Evolutionary conservation across 2,888 invertebrate species (phyloP), one percentile per base, ranked within the genome.

Genomic region (Sinodicranocentrus sp.): DNA sequence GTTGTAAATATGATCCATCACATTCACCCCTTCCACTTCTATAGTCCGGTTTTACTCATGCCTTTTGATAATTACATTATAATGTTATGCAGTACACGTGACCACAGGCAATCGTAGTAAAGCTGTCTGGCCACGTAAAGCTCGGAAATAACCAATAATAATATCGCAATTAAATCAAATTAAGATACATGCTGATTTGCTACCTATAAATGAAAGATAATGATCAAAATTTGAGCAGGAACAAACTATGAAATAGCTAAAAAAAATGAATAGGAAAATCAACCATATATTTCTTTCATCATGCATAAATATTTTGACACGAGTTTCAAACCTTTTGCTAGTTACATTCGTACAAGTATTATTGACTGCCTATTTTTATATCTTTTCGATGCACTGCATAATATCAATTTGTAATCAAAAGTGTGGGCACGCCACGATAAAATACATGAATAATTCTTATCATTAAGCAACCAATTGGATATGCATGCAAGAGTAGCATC

Each of bases 121-220:
- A 19, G 21, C n/a, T 28, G 71, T 54, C 71, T 71, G 57, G 54
- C 33, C 57, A 19, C 17, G 21, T 39, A 63, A 33, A 73, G 39
- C 73, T 73, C 73, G 73, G 73, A 73, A 73, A 73, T 61, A 59
- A 26, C 73, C 73, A 43, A 25, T 61, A 73, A 73, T 44, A 73
- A 73, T n/a, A n/a, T 73, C 61, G 26, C 61, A 73, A 73, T 73
- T 73, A 73, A 61, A 73, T 73, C 73, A 44, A 61, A 73, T 73
- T 73, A 59, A 44, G 61, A 73, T 54, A 44, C 28, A 54, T 33
- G 54, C 48, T 5, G 48, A n/a, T 48, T 33, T 33, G 33, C 33
- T n/a, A 33, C 33, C 33, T n/a, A n/a, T n/a, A n/a, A n/a, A n/a
- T n/a, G n/a, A n/a, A n/a, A n/a, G n/a, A n/a, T n/a, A n/a, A n/a